These are phyloP conservation scores for Dicyrtoma fusca DNA, from an alignment of 2,888 invertebrate genomes.

Conservation along the genomic window DNA sequence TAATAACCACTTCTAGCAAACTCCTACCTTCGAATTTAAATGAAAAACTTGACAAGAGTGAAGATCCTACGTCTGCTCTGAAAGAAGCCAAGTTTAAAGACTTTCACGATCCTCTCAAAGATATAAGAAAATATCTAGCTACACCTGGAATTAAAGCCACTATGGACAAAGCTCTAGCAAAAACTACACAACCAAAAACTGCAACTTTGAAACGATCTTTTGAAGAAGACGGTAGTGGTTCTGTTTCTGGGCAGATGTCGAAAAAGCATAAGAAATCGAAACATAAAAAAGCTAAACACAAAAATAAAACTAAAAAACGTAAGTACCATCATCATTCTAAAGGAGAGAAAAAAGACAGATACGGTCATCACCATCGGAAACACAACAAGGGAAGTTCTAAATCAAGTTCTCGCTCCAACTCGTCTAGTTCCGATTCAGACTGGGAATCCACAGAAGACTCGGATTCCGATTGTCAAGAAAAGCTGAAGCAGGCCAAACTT, in stretches of 20 bases:
- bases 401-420: too few relatives aligned
- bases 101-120: conserved; percentile 73
- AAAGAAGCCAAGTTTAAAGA: conserved; percentile 68
- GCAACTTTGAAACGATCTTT: conserved; percentile 55
- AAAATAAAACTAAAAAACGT: conserved; percentile 49
- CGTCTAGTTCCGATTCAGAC: conserved; percentile 8
- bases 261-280: conserved; percentile 43
- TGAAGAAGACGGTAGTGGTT: conserved; percentile 55
- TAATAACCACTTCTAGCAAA: neutral
- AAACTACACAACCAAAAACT: neutral
- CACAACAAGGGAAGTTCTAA: too few relatives aligned
- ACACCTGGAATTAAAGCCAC: conserved; percentile 53
- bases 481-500: conserved; percentile 62
- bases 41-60: neutral
- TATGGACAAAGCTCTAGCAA: conserved; percentile 40
- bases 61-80: conserved; percentile 65
- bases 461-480: conserved; percentile 57
- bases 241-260: conserved; percentile 48
- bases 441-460: conserved; percentile 36
- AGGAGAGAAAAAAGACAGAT: conserved; percentile 58
- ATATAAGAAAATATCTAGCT: conserved; percentile 68
- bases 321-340: conserved; percentile 60
- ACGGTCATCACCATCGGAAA: too few relatives aligned
- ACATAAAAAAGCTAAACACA: conserved; percentile 50
- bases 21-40: neutral